These are phyloP conservation scores for Diaphora mendica DNA, from an alignment of 2,888 invertebrate species.

Conservation along the genomic window DNA sequence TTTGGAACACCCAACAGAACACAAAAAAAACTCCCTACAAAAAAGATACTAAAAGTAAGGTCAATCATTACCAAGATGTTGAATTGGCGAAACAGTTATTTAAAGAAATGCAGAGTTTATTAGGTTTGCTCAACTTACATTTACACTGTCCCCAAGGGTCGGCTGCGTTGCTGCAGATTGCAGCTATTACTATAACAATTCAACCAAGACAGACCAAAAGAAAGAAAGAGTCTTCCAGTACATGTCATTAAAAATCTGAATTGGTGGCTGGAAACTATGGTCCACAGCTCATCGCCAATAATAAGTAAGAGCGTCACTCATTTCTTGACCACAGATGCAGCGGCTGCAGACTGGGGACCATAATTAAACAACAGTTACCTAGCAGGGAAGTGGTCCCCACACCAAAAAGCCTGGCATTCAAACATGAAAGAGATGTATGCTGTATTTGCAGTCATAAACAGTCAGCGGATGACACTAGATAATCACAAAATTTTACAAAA, in stretches of 20 bases:
- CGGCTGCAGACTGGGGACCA: conserved; percentile 19
- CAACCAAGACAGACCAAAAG: conserved; percentile 19
- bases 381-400: conserved; percentile 7
- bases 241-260: conserved; percentile 19
- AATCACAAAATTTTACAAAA: too few species aligned
- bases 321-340: conserved; percentile 17
- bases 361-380: conserved; percentile 16
- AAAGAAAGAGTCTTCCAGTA: conserved; percentile 23
- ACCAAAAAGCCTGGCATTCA: conserved; percentile 23
- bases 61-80: not conserved
- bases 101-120: conserved; percentile 15
- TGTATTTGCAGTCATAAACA: conserved; percentile 8
- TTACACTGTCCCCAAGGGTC: not conserved
- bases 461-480: not conserved
- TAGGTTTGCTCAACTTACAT: conserved; percentile 40
- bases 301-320: not conserved
- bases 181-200: conserved; percentile 32
- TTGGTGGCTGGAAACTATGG: too few species aligned
- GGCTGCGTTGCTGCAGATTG: conserved; percentile 30
- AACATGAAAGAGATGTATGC: conserved; percentile 29
- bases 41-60: not conserved
- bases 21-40: too few species aligned
- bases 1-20: too few species aligned
- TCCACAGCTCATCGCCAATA: not conserved
- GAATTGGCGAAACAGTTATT: not conserved